Base-by-base conservation (phyloP, 2,113 vertebrate genomes). In the Cochlearius cochlearius region DNA sequence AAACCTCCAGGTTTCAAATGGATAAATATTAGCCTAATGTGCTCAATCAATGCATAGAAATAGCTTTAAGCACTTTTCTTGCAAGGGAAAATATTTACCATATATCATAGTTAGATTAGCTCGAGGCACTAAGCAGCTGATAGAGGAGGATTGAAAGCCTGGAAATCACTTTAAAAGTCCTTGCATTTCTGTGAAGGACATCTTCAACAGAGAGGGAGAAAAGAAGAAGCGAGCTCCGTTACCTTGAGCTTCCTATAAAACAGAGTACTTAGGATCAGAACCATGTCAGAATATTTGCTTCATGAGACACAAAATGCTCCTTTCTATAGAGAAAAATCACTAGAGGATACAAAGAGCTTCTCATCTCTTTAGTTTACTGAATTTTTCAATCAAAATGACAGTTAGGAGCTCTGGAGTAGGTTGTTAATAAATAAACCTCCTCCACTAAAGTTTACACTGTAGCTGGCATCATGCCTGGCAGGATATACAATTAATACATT, bases 1-100 rank as follows among this genome's bases (percentile, higher is more conserved):
- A 97, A 96, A 96, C 94, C 93, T 91, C 94, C 84, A 95, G 79
- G 96, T 98, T 98, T 96, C 96, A 97, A 96, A 98, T 97, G 92
- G 97, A 98, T 98, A 98, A 98, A 98, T 98, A 98, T 98, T 97
- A 98, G 97, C 94, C 95, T 95, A 96, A 97, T 97, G 95, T 98
- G 95, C 88, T 97, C 97, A 98, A 97, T 98, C 98, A 98, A 98
- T 98, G 98, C 93, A 97, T 64, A 98, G 97, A 98, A 98, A 97
- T 95, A 96, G 92, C 94, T 96, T 92, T 95, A 92, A 98, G 98
- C 94, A 95, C 97, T 98, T 97, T 96, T 85, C 96, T 95, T 97
- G 94, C 94, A 96, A 98, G 97, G 93, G 97, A 98, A 98, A 98
- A 98, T 98, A 98, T 98, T 98, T 97, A 97, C 97, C 96, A 97